Evolutionary conservation across 2,113 vertebrate species (phyloP), one percentile per base, ranked within the genome.

Genomic region (Asarcornis scutulata): DNA sequence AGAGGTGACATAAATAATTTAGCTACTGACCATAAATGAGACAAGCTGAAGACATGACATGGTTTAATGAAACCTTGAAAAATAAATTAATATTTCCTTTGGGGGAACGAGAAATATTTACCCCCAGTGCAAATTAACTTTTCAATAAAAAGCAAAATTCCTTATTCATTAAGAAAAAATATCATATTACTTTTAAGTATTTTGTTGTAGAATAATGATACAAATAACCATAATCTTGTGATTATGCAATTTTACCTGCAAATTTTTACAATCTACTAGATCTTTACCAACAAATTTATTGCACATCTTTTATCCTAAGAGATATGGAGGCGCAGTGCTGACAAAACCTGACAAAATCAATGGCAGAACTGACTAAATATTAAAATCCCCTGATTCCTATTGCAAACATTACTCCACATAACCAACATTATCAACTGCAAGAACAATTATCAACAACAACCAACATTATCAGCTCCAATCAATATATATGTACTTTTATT

Each of bases 11-110:
- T 17, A 53, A 83, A 72, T 64, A 18, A 89, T 96, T 92, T 80
- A 88, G 50, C 42, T 67, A n/a, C 55, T 93, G 88, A 79, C 71
- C 74, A 40, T 27, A 78, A 76, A 52, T 36, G 38, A 83, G 58
- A 72, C 58, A 86, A 94, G 53, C 50, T 79, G 60, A 77, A 77
- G 40, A 69, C 79, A 66, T 23, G 36, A 79, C 26, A 87, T 18
- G 9, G 23, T 40, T 88, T 91, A 75, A 82, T 34, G 48, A 88
- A 97, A 95, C 44, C 73, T 82, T 91, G 83, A 86, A 50, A 90
- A 86, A 13, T 56, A 83, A 67, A 78, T 48, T 76, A 71, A 5
- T 32, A 73, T 42, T 82, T 94, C 66, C 42, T 82, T 17, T 50
- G 29, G 34, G 48, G 53, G 1, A 12, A 83, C 58, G 36, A 40